These are phyloP conservation scores for Leptobrachium leishanense DNA, from an alignment of 2,113 vertebrate species.

Conservation along the genomic window DNA sequence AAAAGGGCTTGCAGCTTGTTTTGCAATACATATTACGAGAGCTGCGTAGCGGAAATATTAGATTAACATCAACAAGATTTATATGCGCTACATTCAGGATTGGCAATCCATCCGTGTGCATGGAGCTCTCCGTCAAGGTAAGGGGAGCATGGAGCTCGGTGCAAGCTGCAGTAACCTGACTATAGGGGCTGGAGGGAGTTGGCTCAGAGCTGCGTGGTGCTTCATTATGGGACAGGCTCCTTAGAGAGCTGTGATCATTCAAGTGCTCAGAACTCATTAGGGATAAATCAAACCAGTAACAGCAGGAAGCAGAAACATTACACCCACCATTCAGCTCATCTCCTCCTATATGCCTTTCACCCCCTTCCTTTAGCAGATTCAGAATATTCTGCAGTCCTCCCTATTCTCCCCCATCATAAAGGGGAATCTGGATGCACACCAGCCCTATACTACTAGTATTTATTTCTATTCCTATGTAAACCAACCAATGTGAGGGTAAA, in stretches of 20 bases:
- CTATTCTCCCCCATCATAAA: conserved; percentile 16
- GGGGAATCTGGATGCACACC: conserved; percentile 32
- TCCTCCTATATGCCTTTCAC: conserved; percentile 3
- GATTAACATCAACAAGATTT: not conserved
- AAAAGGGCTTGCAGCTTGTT: not conserved
- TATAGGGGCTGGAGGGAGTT: conserved; percentile 11
- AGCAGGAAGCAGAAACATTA: conserved; percentile 54
- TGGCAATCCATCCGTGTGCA: not conserved
- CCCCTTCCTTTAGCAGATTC: conserved; percentile 19
- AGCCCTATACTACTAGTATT: conserved; percentile 7
- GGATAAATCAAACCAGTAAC: conserved; percentile 65
- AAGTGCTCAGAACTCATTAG: conserved; percentile 67
- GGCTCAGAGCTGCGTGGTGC: conserved; percentile 33
- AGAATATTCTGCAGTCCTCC: not conserved
- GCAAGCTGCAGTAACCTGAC: conserved; percentile 1
- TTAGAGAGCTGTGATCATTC: conserved; percentile 63
- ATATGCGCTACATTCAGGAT: not conserved
- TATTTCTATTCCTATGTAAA: not conserved
- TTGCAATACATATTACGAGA: not conserved
- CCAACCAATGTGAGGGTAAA: too few relatives aligned
- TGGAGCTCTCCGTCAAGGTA: not conserved
- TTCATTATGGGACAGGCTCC: conserved; percentile 43
- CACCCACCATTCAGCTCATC: conserved; percentile 27
- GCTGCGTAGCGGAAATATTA: not conserved
- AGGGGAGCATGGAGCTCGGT: not conserved